These are phyloP conservation scores for Pteruthius melanotis DNA, from an alignment of 2,113 vertebrate species.

Conservation along the genomic window DNA sequence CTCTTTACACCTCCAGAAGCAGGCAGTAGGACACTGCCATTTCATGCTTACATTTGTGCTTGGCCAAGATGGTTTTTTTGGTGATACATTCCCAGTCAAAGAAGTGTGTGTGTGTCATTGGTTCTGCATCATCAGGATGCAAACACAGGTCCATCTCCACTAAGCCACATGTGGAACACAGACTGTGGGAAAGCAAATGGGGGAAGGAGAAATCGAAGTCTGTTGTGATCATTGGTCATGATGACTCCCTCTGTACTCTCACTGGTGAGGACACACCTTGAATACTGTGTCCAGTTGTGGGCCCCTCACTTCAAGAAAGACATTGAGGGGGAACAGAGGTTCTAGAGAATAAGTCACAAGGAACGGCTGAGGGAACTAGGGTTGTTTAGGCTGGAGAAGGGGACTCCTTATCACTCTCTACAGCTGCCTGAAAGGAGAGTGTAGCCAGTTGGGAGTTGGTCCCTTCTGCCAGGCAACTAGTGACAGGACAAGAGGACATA, in stretches of 20 bases:
- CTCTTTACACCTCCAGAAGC: background rate
- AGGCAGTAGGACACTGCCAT: background rate
- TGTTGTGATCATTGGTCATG: background rate
- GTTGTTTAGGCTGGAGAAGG: background rate
- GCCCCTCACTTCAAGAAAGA: background rate
- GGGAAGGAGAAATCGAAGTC: background rate
- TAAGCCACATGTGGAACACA: background rate
- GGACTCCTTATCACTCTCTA: background rate
- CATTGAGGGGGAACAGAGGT: background rate
- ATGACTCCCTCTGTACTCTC: background rate
- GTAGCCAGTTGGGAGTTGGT: fast-evolving
- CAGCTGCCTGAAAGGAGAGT: background rate
- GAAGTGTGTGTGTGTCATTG: fast-evolving
- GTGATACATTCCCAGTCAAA: background rate
- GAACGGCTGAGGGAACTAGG: background rate
- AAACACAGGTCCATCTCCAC: background rate
- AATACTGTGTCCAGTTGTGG: background rate
- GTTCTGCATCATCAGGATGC: background rate
- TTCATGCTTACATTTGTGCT: background rate
- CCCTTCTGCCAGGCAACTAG: background rate
- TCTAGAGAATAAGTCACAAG: background rate
- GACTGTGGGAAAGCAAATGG: background rate
- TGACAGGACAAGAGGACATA: background rate
- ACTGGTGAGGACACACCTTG: background rate
- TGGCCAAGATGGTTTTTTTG: background rate